A percentile compares a stretch with the other conserved stretches of the same genome.
Conservation (phyloP, 2,888 invertebrate genomes). For the Zhuqinia jingwanae region DNA sequence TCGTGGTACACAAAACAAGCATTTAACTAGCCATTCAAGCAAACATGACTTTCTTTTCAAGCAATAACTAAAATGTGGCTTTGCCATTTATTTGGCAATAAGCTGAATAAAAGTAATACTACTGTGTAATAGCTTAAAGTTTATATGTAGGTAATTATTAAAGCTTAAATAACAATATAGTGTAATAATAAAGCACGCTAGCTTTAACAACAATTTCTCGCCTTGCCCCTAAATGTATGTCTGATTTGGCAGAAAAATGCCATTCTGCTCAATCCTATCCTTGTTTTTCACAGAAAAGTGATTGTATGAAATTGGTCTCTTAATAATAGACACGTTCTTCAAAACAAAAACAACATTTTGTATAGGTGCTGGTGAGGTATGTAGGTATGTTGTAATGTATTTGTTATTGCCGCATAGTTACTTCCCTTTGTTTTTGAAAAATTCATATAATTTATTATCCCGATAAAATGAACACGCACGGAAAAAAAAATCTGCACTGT, state of each 20-base stretch:
- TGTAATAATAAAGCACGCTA: too few species aligned
- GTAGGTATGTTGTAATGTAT: neutral
- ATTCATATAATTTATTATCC: conserved; percentile 48
- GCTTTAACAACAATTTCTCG: neutral
- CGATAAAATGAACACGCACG: conserved; percentile 51
- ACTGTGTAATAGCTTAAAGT: too few species aligned
- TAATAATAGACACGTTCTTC: neutral
- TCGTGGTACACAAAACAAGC: too few species aligned
- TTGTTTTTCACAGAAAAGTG: neutral
- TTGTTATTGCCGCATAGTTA: conserved; percentile 41
- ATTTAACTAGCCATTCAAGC: too few species aligned
- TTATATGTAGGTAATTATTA: too few species aligned
- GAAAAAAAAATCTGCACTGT: conserved; percentile 29
- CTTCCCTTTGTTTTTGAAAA: conserved; percentile 6
- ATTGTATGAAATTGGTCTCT: neutral
- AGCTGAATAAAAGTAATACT: too few species aligned
- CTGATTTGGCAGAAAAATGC: neutral
- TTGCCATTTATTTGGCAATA: too few species aligned
- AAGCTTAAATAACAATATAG: too few species aligned
- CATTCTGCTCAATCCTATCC: neutral
- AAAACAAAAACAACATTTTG: too few species aligned
- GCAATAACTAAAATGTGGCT: too few species aligned
- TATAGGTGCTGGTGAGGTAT: too few species aligned
- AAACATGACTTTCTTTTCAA: too few species aligned
- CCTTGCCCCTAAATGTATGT: neutral